Conservation (phyloP, 2,797 vertebrate species). For the Girardinus metallicus region DNA sequence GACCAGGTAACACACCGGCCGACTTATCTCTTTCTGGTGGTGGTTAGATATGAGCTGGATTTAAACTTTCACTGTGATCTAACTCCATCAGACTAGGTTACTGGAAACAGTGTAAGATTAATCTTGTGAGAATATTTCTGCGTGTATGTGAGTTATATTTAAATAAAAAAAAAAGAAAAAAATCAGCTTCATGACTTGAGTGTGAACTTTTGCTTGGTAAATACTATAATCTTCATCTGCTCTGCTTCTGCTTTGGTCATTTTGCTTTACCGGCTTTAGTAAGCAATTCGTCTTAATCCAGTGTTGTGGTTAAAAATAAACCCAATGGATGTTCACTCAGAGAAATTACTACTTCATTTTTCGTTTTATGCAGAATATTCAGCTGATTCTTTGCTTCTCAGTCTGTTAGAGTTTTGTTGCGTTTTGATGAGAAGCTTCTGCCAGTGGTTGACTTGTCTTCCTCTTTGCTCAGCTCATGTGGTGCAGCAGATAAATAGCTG, state of each 20-base stretch:
- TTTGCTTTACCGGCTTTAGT: background rate
- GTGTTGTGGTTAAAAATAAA: background rate
- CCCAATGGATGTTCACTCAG: background rate
- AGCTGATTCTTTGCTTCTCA: background rate
- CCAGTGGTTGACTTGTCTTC: constrained; percentile 53
- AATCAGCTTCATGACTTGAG: constrained; percentile 5
- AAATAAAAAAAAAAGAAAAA: background rate
- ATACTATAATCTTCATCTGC: background rate
- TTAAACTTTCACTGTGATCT: constrained; percentile 44
- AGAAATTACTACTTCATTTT: background rate
- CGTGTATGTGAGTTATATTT: constrained; percentile 9
- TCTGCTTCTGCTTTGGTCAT: background rate
- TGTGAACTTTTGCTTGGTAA: background rate
- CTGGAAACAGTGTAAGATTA: constrained; percentile 24
- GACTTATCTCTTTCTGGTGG: background rate
- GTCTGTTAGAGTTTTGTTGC: background rate
- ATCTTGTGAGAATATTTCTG: constrained; percentile 30
- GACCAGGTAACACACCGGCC: constrained; percentile 88
- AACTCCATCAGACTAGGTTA: constrained; percentile 58
- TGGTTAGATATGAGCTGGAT: constrained; percentile 63
- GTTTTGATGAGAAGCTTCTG: constrained; percentile 13
- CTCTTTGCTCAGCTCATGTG: constrained; percentile 54
- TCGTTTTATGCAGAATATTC: background rate
- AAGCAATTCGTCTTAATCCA: background rate
- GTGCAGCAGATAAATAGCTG: constrained; percentile 15